Evolutionary conservation across 2,797 vertebrate genomes (phyloP).

Genomic region (Ceryle rudis): DNA sequence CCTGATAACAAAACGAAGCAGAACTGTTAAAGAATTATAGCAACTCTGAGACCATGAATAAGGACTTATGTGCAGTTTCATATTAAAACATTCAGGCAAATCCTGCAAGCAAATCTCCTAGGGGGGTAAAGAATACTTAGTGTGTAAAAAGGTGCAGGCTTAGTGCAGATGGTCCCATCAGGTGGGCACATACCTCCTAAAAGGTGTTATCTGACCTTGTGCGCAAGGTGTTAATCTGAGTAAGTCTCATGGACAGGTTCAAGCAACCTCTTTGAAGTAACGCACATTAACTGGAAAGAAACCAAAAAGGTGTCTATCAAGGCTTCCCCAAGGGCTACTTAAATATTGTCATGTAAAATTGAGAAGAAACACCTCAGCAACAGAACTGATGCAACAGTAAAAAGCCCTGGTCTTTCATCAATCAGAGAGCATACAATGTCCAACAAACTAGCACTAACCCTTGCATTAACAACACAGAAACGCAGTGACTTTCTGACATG

Average conservation of each 20-base stretch:
- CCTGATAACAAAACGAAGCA: background rate
- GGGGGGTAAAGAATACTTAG: background rate
- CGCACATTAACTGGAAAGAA: background rate
- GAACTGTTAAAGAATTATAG: background rate
- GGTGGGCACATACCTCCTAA: background rate
- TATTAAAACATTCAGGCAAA: background rate
- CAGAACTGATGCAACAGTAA: background rate
- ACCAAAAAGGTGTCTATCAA: background rate
- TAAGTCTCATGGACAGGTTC: background rate
- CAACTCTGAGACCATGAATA: background rate
- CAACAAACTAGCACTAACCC: background rate
- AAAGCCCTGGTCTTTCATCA: background rate
- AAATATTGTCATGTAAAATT: background rate
- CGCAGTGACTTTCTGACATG: background rate
- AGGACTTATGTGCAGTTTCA: background rate
- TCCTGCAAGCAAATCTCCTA: background rate
- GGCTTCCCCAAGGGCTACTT: background rate
- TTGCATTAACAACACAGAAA: background rate
- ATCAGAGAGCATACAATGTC: background rate
- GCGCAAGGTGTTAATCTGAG: background rate
- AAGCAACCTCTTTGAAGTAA: background rate
- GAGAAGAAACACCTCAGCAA: background rate
- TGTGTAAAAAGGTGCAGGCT: background rate
- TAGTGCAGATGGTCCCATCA: slow-evolving; percentile 17
- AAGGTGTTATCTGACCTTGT: background rate